Evolutionary conservation across 2,888 invertebrate species (phyloP).

Genomic region (Polyommatus iphigenia): DNA sequence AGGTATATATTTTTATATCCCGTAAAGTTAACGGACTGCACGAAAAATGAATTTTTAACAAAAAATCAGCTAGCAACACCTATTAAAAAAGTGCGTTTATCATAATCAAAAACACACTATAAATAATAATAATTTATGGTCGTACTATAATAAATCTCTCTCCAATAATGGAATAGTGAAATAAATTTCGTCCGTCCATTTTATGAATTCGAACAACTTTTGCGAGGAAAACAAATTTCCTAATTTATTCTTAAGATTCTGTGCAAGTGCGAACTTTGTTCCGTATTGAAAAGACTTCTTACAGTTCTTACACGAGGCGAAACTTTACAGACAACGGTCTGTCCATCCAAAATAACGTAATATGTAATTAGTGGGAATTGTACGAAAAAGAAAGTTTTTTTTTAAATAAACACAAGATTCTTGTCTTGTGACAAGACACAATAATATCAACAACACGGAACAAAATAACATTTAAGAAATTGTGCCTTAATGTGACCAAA

Average conservation of each 20-base stretch:
- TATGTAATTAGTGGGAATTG: too few relatives aligned
- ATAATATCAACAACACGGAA: too few relatives aligned
- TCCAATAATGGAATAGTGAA: neutral
- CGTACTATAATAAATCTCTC: neutral
- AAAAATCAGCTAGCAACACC: too few relatives aligned
- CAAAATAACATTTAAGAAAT: too few relatives aligned
- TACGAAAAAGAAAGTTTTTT: too few relatives aligned
- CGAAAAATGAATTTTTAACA: too few relatives aligned
- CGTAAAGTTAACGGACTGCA: too few relatives aligned
- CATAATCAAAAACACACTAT: neutral
- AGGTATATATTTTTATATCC: too few relatives aligned
- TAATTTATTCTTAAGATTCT: neutral
- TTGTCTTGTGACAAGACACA: too few relatives aligned
- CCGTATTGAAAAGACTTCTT: neutral
- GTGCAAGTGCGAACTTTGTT: neutral
- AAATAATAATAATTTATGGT: neutral
- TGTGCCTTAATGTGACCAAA: too few relatives aligned
- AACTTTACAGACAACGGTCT: neutral
- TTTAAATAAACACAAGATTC: too few relatives aligned
- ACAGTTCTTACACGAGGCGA: neutral
- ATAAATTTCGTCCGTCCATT: neutral
- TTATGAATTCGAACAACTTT: neutral
- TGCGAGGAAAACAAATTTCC: slow-evolving; percentile 7
- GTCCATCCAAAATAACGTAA: neutral
- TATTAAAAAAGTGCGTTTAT: too few relatives aligned